Evolutionary conservation across 2,113 vertebrate genomes (phyloP).

Genomic region (Caretta caretta): DNA sequence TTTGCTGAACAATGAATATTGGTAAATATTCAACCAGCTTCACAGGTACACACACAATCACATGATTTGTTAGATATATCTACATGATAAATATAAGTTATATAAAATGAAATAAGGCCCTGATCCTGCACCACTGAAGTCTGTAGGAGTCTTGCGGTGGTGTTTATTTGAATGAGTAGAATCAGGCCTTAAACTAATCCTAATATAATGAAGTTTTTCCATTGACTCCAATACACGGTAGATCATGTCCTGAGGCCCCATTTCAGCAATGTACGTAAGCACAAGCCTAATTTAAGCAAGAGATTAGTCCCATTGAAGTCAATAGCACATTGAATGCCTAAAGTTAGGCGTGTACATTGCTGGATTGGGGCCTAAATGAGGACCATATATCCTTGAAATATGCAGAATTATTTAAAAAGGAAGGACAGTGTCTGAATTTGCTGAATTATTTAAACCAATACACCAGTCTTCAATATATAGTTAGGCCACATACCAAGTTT

Average conservation of each 20-base stretch:
- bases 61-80: neutral
- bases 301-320: neutral
- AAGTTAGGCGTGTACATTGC: neutral
- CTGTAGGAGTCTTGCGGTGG: neutral
- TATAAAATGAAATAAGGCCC: neutral
- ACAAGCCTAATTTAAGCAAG: neutral
- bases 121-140: neutral
- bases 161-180: neutral
- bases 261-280: neutral
- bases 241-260: neutral
- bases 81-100: neutral
- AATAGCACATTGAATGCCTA: neutral
- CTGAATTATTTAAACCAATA: neutral
- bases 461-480: neutral
- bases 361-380: neutral
- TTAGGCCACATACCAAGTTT: neutral
- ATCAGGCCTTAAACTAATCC: neutral
- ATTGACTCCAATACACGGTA: neutral
- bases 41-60: neutral
- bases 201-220: neutral
- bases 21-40: neutral
- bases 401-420: rapidly evolving
- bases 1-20: neutral
- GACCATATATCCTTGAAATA: neutral
- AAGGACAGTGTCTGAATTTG: neutral